These are phyloP conservation scores for Cepaea hortensis DNA, from an alignment of 2,888 invertebrate species.

Conservation along the genomic window DNA sequence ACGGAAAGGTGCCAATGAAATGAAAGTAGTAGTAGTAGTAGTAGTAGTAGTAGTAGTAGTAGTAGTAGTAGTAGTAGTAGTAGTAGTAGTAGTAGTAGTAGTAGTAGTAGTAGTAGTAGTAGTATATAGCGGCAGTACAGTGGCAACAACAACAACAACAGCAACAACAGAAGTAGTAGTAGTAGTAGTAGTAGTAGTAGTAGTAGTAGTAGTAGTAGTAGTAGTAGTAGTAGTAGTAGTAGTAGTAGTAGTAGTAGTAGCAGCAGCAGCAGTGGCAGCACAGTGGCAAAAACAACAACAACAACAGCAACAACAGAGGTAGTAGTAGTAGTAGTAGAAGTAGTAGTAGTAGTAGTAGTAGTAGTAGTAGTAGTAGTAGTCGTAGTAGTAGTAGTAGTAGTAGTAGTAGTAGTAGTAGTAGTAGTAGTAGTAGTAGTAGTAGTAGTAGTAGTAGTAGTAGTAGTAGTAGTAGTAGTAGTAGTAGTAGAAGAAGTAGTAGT, in stretches of 20 bases:
- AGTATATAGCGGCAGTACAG: neutral
- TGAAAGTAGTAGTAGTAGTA: too few relatives aligned
- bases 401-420: conserved; percentile 14
- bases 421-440: neutral
- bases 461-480: neutral
- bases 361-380: conserved; percentile 6
- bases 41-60: conserved; percentile 36
- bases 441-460: neutral
- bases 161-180: conserved; percentile 22
- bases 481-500: neutral
- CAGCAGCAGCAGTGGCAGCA: conserved; percentile 1
- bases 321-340: too few relatives aligned
- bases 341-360: neutral
- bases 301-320: too few relatives aligned
- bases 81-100: conserved; percentile 33
- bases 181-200: conserved; percentile 34
- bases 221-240: neutral
- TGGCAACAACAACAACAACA: neutral
- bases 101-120: neutral
- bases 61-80: conserved; percentile 51
- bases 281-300: too few relatives aligned
- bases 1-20: too few relatives aligned
- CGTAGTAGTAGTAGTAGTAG: neutral
- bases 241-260: neutral
- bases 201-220: conserved; percentile 2